These are phyloP conservation scores for Apteryx mantelli DNA, from an alignment of 2,113 vertebrate species.

Conservation along the genomic window DNA sequence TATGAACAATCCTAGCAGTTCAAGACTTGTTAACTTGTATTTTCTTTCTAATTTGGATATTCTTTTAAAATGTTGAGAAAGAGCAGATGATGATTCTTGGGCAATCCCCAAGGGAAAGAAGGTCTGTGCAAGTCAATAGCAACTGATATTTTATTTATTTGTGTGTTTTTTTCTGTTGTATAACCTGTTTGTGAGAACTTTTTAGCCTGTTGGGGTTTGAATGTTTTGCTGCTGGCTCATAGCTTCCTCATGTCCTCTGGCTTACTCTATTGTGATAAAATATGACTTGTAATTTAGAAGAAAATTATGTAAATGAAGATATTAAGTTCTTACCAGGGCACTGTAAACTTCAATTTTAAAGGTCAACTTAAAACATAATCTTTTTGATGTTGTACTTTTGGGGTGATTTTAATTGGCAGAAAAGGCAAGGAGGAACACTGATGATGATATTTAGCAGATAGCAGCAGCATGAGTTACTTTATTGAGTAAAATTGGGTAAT, in stretches of 20 bases:
- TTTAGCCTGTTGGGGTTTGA: neutral
- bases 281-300: constrained; percentile 52
- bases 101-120: neutral
- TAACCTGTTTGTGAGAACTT: constrained; percentile 28
- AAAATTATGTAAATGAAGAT: constrained; percentile 58
- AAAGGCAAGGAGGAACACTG: neutral
- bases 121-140: neutral
- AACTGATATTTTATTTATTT: neutral
- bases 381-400: constrained; percentile 36
- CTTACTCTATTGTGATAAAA: constrained; percentile 23
- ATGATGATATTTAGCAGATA: constrained; percentile 23
- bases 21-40: neutral
- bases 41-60: neutral
- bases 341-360: constrained; percentile 60
- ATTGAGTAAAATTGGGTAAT: neutral
- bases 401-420: constrained; percentile 16
- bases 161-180: neutral
- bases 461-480: neutral
- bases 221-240: constrained; percentile 33
- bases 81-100: neutral
- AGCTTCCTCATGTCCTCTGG: constrained; percentile 38
- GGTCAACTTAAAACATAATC: constrained; percentile 40
- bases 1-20: neutral
- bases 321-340: constrained; percentile 47
- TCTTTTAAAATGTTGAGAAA: neutral